Evolutionary conservation across 2,113 vertebrate genomes (phyloP).

Genomic region (Hipposideros armiger): DNA sequence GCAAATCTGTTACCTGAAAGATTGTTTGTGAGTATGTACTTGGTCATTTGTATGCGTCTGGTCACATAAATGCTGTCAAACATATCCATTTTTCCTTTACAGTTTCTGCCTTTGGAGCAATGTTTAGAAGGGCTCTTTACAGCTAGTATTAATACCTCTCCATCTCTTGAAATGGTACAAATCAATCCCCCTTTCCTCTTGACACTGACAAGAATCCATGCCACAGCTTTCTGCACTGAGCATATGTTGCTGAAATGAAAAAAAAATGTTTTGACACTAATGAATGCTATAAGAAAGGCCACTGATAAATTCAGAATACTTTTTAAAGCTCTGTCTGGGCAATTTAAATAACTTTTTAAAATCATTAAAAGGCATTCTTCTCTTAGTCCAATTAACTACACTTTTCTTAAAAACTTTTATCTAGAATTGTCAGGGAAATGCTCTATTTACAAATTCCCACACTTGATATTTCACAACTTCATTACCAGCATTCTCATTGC

Average conservation of each 20-base stretch:
- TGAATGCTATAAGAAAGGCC: neutral
- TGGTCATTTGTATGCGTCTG: neutral
- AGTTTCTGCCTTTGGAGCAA: neutral
- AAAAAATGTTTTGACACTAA: neutral
- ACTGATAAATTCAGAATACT: constrained; percentile 30
- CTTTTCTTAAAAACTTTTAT: constrained; percentile 54
- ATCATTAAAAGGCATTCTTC: neutral
- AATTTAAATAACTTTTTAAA: constrained; percentile 48
- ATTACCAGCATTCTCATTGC: neutral
- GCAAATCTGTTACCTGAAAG: neutral
- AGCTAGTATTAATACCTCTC: neutral
- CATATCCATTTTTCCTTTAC: neutral
- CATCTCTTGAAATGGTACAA: neutral
- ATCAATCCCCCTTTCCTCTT: neutral
- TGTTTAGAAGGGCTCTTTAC: neutral
- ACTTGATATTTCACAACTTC: neutral
- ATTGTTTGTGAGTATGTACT: neutral
- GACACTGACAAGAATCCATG: neutral
- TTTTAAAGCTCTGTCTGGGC: constrained; percentile 26
- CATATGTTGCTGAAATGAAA: neutral
- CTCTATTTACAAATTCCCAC: constrained; percentile 57
- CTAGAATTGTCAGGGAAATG: neutral
- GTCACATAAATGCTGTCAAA: neutral
- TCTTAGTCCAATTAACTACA: neutral
- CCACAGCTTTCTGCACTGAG: neutral